These are phyloP conservation scores for Pollimyrus isidori DNA, from an alignment of 2,113 vertebrate species.

Conservation along the genomic window DNA sequence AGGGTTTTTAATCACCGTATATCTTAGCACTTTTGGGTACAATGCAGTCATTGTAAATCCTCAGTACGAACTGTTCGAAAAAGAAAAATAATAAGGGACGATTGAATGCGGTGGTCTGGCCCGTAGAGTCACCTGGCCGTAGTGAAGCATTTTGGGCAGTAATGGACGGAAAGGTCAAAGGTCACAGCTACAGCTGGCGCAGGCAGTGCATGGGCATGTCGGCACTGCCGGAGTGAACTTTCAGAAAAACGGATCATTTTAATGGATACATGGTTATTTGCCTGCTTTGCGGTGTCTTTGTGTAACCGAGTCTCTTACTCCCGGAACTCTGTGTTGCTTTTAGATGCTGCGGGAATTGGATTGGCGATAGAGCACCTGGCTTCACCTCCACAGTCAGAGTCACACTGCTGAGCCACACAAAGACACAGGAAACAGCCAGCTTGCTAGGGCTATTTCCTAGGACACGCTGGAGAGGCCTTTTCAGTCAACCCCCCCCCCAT, in stretches of 20 bases:
- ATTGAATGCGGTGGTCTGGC: background rate
- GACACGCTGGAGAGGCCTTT: background rate
- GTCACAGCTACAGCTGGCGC: background rate
- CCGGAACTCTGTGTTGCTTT: background rate
- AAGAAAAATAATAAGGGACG: background rate
- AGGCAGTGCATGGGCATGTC: background rate
- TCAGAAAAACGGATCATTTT: background rate
- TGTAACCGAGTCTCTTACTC: background rate
- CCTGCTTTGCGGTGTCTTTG: background rate
- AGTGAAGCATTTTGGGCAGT: background rate
- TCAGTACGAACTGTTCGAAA: background rate
- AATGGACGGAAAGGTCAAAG: background rate
- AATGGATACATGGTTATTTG: background rate
- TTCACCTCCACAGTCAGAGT: background rate
- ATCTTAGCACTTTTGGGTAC: no score
- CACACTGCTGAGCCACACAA: background rate
- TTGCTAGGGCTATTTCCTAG: background rate
- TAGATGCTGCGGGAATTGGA: background rate
- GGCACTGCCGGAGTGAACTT: background rate
- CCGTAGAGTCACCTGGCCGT: background rate
- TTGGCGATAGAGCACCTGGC: background rate
- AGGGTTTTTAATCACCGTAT: background rate
- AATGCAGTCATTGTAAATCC: background rate
- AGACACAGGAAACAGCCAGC: background rate
- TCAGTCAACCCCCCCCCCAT: background rate